Conservation (phyloP, 2,888 invertebrate species). For the Lasioglossum villosulum region DNA sequence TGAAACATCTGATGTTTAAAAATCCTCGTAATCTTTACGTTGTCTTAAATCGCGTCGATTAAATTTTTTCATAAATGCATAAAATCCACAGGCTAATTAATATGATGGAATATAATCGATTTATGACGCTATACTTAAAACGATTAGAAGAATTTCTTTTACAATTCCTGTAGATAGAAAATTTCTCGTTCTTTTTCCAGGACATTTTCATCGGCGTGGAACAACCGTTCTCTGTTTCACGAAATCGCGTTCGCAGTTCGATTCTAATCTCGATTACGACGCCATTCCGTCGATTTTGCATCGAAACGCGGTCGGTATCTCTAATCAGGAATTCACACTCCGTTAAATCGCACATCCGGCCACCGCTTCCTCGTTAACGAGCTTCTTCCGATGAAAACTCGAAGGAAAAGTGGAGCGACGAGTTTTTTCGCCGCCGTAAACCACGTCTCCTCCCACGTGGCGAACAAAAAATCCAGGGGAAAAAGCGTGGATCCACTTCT, state of each 20-base stretch:
- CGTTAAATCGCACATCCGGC: conserved; percentile 74
- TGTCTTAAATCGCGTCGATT: not conserved
- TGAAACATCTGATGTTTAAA: not conserved
- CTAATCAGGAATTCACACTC: conserved; percentile 80
- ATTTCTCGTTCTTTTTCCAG: not conserved
- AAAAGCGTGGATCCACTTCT: conserved; percentile 32
- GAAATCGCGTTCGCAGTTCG: conserved; percentile 26
- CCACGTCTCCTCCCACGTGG: not conserved
- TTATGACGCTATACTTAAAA: no score
- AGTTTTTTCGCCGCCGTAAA: conserved; percentile 38
- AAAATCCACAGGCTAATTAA: no score
- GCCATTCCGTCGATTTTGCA: conserved; percentile 26
- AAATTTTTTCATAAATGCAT: not conserved
- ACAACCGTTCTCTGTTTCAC: not conserved
- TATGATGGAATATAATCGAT: no score
- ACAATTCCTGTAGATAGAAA: not conserved
- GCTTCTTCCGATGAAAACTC: conserved; percentile 64
- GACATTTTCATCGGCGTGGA: not conserved
- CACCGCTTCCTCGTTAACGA: conserved; percentile 67
- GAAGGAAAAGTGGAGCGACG: conserved; percentile 60
- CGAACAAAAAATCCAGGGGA: not conserved
- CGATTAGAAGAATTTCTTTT: not conserved
- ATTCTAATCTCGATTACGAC: conserved; percentile 62
- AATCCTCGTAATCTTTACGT: not conserved
- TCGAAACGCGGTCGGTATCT: conserved; percentile 56